Conservation (phyloP, 2,888 invertebrate species). For the Anticlea derivata region DNA sequence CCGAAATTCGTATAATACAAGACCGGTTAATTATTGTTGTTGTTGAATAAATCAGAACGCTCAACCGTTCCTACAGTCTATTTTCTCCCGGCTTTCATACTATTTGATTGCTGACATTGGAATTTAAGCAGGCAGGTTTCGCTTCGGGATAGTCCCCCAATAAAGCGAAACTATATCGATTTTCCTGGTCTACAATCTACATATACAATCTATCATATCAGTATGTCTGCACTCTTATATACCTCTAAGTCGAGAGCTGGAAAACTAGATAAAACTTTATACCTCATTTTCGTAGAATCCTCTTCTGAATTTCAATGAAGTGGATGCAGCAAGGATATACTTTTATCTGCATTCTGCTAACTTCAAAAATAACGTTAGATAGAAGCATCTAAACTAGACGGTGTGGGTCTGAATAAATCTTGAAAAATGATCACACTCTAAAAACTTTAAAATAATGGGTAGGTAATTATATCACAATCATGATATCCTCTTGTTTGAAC, state of each 20-base stretch:
- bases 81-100: too few species aligned
- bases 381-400: neutral
- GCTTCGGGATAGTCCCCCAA: too few species aligned
- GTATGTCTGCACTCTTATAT: conserved; percentile 7
- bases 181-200: too few species aligned
- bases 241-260: neutral
- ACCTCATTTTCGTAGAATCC: conserved; percentile 5
- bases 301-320: conserved; percentile 20
- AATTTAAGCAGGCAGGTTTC: too few species aligned
- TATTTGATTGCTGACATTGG: too few species aligned
- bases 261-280: conserved; percentile 5
- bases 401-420: too few species aligned
- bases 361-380: neutral
- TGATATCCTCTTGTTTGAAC: neutral
- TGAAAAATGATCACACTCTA: too few species aligned
- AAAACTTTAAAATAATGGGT: too few species aligned
- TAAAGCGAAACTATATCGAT: too few species aligned
- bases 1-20: neutral
- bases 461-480: neutral
- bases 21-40: neutral
- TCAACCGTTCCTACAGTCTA: too few species aligned
- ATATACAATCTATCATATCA: neutral
- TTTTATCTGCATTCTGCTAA: conserved; percentile 6
- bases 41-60: too few species aligned
- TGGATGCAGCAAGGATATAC: conserved; percentile 4